A percentile compares a stretch with the other conserved stretches of the same genome.
These are phyloP conservation scores for Anguilla obscura DNA, from an alignment of 2,797 vertebrate genomes.

Conservation along the genomic window DNA sequence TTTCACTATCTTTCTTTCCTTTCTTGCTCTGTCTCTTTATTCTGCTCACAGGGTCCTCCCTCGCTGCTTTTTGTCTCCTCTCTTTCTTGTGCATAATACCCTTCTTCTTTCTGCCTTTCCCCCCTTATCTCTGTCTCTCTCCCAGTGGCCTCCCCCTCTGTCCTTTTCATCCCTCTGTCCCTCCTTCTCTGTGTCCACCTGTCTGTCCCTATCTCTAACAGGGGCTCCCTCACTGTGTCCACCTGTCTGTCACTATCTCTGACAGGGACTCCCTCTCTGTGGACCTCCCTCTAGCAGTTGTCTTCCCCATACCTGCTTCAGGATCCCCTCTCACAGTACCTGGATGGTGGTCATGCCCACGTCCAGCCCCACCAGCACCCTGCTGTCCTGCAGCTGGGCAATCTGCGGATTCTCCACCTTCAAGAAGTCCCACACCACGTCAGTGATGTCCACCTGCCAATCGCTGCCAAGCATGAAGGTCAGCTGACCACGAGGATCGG, in stretches of 20 bases:
- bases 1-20: background rate
- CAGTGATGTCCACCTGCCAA: conserved; percentile 93
- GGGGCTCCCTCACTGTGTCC: background rate
- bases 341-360: conserved; percentile 91
- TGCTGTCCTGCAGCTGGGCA: conserved; percentile 79
- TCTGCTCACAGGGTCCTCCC: background rate
- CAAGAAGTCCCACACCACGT: conserved; percentile 87
- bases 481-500: conserved; percentile 76
- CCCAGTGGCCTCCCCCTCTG: background rate
- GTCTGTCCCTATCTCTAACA: background rate
- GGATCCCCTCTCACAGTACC: conserved; percentile 63
- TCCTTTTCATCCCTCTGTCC: background rate
- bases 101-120: background rate
- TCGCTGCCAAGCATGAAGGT: conserved; percentile 82
- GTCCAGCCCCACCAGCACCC: conserved; percentile 82
- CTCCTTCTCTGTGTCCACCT: conserved; percentile 6
- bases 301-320: conserved; percentile 25
- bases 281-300: background rate
- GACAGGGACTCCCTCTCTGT: background rate
- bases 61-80: background rate
- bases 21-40: background rate
- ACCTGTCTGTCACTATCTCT: background rate
- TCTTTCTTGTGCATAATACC: background rate
- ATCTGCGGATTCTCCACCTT: conserved; percentile 85
- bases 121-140: background rate